Evolutionary conservation across 2,888 invertebrate genomes (phyloP), one percentile per base, ranked within the genome.

Genomic region (Liposcelis brunnea): DNA sequence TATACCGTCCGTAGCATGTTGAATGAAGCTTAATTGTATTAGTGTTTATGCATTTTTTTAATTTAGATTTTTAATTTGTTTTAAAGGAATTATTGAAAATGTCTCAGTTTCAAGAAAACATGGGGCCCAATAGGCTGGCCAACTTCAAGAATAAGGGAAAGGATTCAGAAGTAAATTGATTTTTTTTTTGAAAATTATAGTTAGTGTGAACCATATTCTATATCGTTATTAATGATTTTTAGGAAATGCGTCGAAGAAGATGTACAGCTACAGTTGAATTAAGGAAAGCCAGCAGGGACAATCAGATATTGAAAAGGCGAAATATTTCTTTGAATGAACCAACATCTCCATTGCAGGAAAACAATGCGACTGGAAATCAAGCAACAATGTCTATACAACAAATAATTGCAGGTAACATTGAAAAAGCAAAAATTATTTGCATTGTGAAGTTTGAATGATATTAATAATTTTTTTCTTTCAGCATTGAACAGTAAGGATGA

Each of bases 271-370:
- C 83, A 2, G 79, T 97, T 2, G 87, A 94, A 53, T 69, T 98
- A 31, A 75, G 97, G 12, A 95, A 95, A 66, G 82, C 86, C 14
- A 83, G 84, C 47, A 84, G 94, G 53, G 93, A 95, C 62, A 93
- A 95, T 55, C 91, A 93, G 59, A 67, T 97, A 33, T 74, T 84
- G 45, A 98, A 98, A 63, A 70, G 89, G 15, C 71, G 95, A 46
- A 93, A 94, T 54, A 72, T 94, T 53, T 72, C 71, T 0, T 64
- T 72, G 2, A 66, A 64, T 3, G 10, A 42, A 18, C 14, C 40
- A 1, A 31, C 31, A 10, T 48, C 46, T 36, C 49, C 51, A 21
- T 45, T 49, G 1, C 49, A 49, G 44, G 50, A 50, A n/a, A 45
- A 47, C 33, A 48, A 48, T 42, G 18, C 31, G 1, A 44, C 10